phyloP scores from a whole-genome alignment of 2,797 vertebrate genomes.

The Perodicticus potto region DNA sequence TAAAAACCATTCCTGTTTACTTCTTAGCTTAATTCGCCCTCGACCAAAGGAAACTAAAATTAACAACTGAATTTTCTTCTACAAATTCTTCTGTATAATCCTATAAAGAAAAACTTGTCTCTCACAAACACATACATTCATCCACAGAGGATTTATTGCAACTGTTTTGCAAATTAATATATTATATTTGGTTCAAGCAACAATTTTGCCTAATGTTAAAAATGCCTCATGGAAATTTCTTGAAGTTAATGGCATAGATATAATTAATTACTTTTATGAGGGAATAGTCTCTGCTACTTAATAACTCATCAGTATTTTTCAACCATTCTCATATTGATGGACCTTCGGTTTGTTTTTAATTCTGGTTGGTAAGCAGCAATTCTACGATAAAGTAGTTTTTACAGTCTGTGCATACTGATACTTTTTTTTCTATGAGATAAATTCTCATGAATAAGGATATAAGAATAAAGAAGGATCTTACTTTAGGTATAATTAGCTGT shows the following conservation, averaged over 20 bases:
- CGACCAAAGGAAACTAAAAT: neutral
- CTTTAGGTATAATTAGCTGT: neutral
- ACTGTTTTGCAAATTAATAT: neutral
- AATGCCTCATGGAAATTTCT: neutral
- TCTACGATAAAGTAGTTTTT: slow-evolving; percentile 6
- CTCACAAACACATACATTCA: neutral
- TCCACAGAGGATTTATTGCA: neutral
- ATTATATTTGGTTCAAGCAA: neutral
- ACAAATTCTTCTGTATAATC: neutral
- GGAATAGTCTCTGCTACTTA: neutral
- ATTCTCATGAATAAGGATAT: neutral
- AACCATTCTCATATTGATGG: neutral
- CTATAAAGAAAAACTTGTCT: neutral
- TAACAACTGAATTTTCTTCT: neutral
- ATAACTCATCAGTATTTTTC: neutral
- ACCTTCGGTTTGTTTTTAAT: neutral
- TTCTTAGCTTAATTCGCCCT: neutral
- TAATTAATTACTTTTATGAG: neutral
- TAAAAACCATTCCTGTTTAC: neutral
- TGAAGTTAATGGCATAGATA: neutral
- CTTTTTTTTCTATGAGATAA: neutral
- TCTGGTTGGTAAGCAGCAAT: neutral
- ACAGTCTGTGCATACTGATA: neutral
- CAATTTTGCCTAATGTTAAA: neutral
- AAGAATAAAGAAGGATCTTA: neutral